phyloP scores from a whole-genome alignment of 2,888 invertebrate species.

The Calameuta pallipes region DNA sequence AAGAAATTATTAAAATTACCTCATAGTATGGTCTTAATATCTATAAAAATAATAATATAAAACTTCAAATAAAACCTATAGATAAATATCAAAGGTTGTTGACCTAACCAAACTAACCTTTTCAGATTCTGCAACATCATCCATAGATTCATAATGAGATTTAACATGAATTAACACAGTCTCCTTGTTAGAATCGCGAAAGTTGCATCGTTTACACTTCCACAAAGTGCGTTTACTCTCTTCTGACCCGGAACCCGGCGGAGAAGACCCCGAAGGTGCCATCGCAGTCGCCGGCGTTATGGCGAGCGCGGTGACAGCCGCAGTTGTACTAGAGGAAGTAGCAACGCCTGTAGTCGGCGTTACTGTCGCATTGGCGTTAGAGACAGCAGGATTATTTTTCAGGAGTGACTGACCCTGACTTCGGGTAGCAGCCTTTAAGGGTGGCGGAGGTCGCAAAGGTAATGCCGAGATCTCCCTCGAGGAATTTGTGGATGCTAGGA shows the following conservation, averaged over 20 bases:
- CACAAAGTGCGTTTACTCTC: slow-evolving; percentile 81
- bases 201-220: slow-evolving; percentile 92
- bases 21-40: background rate
- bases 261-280: slow-evolving; percentile 18
- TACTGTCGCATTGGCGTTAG: slow-evolving; percentile 23
- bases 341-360: background rate
- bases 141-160: slow-evolving; percentile 70
- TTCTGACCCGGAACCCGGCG: slow-evolving; percentile 52
- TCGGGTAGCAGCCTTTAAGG: slow-evolving; percentile 71
- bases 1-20: background rate
- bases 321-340: background rate
- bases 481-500: slow-evolving; percentile 30
- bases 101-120: slow-evolving; percentile 30
- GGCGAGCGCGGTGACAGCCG: slow-evolving; percentile 23
- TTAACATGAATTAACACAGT: slow-evolving; percentile 76
- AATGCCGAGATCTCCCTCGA: slow-evolving; percentile 35
- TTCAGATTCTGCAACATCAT: slow-evolving; percentile 26
- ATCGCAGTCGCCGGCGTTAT: slow-evolving; percentile 23
- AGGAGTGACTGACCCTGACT: slow-evolving; percentile 57
- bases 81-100: background rate
- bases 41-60: background rate
- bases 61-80: background rate
- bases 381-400: slow-evolving; percentile 29
- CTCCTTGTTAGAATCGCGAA: slow-evolving; percentile 76
- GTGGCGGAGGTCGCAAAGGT: slow-evolving; percentile 66